Percentiles rank a stretch among this genome's conserved stretches.
phyloP scores from a whole-genome alignment of 2,888 invertebrate species.

The Caenorhabditis afra region DNA sequence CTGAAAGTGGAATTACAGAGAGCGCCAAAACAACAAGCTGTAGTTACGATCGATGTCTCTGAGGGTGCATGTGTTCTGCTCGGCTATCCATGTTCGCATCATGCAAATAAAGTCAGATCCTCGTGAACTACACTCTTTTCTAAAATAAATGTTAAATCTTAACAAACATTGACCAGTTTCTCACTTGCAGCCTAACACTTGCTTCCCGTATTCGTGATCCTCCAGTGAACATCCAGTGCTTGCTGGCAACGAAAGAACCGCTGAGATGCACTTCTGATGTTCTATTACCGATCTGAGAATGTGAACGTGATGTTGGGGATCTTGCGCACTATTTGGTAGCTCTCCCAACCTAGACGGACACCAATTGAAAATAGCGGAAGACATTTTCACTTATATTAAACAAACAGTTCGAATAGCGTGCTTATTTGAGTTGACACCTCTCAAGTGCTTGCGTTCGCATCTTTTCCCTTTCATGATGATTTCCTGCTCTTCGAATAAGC shows the following conservation, averaged over 20 bases:
- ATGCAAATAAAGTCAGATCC: conserved; percentile 76
- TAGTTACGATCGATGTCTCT: conserved; percentile 65
- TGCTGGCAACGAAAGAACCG: conserved; percentile 67
- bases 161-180: not conserved
- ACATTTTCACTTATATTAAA: conserved; percentile 52
- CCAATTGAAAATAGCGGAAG: conserved; percentile 49
- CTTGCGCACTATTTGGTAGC: conserved; percentile 22
- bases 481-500: conserved; percentile 21
- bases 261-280: conserved; percentile 75
- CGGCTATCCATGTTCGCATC: conserved; percentile 78
- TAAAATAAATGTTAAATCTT: conserved; percentile 50
- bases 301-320: not conserved
- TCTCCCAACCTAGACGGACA: conserved; percentile 26
- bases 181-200: conserved; percentile 72
- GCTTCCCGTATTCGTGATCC: conserved; percentile 55
- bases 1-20: conserved; percentile 31
- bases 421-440: conserved; percentile 64
- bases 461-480: conserved; percentile 27
- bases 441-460: conserved; percentile 55
- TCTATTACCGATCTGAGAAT: conserved; percentile 68
- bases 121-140: conserved; percentile 68
- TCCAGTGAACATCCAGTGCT: conserved; percentile 65
- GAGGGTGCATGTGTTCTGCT: conserved; percentile 78
- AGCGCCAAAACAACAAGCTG: too few relatives aligned
- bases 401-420: conserved; percentile 53